Evolutionary conservation across 2,888 invertebrate species (phyloP), one percentile per base, ranked within the genome.

Genomic region (Spilarctia lutea): DNA sequence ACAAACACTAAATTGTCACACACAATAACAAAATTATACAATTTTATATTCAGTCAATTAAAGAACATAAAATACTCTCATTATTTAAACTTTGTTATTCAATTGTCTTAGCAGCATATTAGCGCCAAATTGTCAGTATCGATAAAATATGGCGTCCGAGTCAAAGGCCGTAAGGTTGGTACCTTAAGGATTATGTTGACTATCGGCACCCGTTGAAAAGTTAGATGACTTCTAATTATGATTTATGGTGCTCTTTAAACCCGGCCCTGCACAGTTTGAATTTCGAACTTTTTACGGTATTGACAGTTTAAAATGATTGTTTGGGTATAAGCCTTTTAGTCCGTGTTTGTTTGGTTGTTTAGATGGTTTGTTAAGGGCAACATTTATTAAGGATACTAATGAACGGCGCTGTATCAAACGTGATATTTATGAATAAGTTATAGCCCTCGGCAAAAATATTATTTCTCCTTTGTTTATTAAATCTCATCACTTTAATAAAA

Each of bases 141-240:
- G 83, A 88, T 93, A 88, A 92, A 86, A 91, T 91, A 90, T 86
- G 88, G 79, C 71, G 39, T 68, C 71, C 73, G 68, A 90, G 91
- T 88, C 90, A 90, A 88, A 91, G 89, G 90, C 88, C 87, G 85
- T 68, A 74, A 83, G 79, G 83, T 81, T 86, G 85, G 82, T 75
- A 76, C 74, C 81, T 77, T 78, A 75, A 74, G 92, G 93, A 90
- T 93, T 92, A 92, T 78, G 87, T 86, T 85, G 83, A 75, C 88
- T 88, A 91, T 94, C 92, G 94, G 94, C 94, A 94, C 89, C 93
- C 93, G 94, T 87, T 93, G 94, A 94, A 91, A 92, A 89, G 91
- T 91, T 88, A 86, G 86, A 84, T 88, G 89, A 85, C 79, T 71
- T 88, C 90, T 95, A 95, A 95, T 94, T 94, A 95, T 94, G 93